Conservation (phyloP, 2,113 vertebrate genomes). For the Neolamprologus hecqui region DNA sequence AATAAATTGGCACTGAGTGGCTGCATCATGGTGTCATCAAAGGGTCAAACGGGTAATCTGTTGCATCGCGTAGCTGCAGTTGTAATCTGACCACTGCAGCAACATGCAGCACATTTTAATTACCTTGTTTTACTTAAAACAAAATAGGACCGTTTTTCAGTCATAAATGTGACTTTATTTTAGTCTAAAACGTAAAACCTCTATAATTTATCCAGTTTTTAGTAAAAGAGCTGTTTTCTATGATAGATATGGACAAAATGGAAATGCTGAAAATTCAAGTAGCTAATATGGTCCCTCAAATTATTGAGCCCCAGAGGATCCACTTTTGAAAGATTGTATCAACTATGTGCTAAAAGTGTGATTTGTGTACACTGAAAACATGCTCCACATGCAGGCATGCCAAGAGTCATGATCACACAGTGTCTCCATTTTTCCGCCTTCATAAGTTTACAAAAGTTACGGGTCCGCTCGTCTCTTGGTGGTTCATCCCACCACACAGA, state of each 20-base stretch:
- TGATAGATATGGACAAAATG: not conserved
- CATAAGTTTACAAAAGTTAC: not conserved
- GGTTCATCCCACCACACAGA: not conserved
- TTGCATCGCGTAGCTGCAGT: not conserved
- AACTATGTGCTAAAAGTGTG: not conserved
- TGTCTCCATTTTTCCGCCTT: not conserved
- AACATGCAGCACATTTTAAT: not conserved
- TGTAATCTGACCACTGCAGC: not conserved
- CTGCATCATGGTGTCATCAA: not conserved
- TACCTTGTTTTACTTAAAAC: not conserved
- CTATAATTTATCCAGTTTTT: not conserved
- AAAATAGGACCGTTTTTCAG: accelerated
- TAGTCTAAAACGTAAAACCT: accelerated
- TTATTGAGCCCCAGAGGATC: not conserved
- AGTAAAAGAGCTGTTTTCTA: not conserved
- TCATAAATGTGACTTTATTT: not conserved
- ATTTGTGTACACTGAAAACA: not conserved
- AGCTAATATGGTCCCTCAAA: not conserved
- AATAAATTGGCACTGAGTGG: not conserved
- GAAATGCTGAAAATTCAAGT: not conserved
- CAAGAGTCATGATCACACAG: not conserved
- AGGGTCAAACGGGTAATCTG: not conserved
- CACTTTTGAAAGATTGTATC: not conserved
- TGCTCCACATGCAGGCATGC: not conserved
- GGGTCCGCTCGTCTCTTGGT: not conserved